Base-by-base conservation (phyloP, 2,113 vertebrate species). In the Gasterosteus nipponicus region DNA sequence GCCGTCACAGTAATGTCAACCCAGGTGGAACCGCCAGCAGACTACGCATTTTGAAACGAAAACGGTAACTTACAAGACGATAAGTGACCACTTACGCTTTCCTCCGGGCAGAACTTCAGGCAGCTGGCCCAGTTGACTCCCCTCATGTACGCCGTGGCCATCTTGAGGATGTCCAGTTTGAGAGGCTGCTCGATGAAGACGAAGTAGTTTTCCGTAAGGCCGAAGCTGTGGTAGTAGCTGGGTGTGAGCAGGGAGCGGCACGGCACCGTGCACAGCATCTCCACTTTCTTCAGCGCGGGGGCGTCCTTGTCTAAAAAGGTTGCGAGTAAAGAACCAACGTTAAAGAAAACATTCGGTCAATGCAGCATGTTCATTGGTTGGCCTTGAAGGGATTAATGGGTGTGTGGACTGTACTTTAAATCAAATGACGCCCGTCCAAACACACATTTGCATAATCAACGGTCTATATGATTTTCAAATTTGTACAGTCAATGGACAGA, bases 171-270 rank as follows among this genome's bases (percentile, higher is more conserved):
- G 84, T 99, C 97, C 82, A 99, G 64, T 90, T 92, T 97, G 67
- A 97, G 93, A 0, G 98, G 97, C 90, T 97, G 96, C 87, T 99
- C 97, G 2, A 98, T 59, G 54, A 99, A 97, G 76, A 99, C 18
- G 53, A 98, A 81, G 84, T 97, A 97, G 90, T 97, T 97, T 61
- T 97, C 95, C 0, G 96, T 96, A 85, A 98, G 83, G 38, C 97
- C 96, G 35, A 99, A 99, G 91, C 97, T 99, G 86, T 99, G 97
- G 84, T 95, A 97, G 90, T 98, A 99, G 92, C 96, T 97, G 16
- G 97, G 98, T 1, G 92, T 93, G 51, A 99, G 93, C 59, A 97
- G 90, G 2, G 95, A 95, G 39, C 73, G 93, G 69, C 96, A 95
- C 41, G 96, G 93, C 53, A 99, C 49, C 2, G 95, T 94, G 81